Evolutionary conservation across 2,113 vertebrate species (phyloP), one percentile per base, ranked within the genome.

Genomic region (Colaptes auratus): DNA sequence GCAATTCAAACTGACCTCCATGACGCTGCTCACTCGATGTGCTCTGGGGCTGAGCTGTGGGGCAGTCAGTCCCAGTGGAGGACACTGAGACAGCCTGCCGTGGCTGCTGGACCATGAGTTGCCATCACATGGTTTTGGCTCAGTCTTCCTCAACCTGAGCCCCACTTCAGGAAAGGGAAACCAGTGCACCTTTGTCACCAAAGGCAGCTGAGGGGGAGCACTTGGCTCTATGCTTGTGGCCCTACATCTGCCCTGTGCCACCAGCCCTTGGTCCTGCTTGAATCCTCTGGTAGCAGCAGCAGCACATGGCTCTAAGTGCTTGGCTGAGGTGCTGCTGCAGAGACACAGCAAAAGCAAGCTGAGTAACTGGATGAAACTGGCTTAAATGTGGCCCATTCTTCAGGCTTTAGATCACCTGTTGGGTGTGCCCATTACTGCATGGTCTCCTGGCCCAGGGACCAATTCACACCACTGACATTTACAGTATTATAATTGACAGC

Each of bases 251-350:
- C 31, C 17, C 16, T 2, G 1, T 4, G 31, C 27, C 0, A 2
- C 58, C 86, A 56, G 33, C 61, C n/a, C 58, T 8, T 1, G 1
- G 28, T 5, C 33, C 82, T 53, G 82, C 67, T 42, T 0, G 0
- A 18, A 2, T 8, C 19, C 55, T 7, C 1, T 0, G 6, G 53
- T 0, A 3, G 53, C 35, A 8, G 71, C n/a, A 7, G 76, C 44
- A 5, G 33, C 0, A 3, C 19, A 0, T 0, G 36, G 60, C 70
- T 24, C 46, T 2, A 5, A 64, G 31, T 3, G 56, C 64, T 56
- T 9, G 76, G 73, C 66, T 30, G 77, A 52, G 55, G 13, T 9
- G 60, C 58, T 48, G 36, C 55, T 13, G 9, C 50, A 18, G 28
- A 80, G 72, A 39, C 31, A 7, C n/a, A 9, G 59, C 8, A 52